phyloP scores from a whole-genome alignment of 2,888 invertebrate species.

The Drosophila hawaiiensis region DNA sequence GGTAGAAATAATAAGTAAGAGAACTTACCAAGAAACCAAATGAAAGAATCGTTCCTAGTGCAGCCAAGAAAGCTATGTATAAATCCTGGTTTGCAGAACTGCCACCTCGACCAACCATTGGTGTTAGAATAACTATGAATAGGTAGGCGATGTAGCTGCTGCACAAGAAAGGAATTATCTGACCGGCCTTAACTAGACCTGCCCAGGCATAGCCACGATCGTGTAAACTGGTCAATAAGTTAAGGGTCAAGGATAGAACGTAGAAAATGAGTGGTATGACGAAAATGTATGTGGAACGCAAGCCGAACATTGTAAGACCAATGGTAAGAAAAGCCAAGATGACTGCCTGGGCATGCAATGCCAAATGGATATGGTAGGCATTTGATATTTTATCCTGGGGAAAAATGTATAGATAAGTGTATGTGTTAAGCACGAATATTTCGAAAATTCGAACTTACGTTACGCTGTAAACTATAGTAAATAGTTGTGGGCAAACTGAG shows the following conservation, averaged over 20 bases:
- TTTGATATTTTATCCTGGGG: slow-evolving; percentile 69
- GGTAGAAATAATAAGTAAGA: background rate
- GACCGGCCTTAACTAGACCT: slow-evolving; percentile 79
- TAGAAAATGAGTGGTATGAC: slow-evolving; percentile 80
- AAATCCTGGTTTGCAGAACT: slow-evolving; percentile 86
- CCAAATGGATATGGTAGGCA: slow-evolving; percentile 73
- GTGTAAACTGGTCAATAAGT: slow-evolving; percentile 77
- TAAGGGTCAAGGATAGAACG: slow-evolving; percentile 66
- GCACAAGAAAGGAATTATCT: slow-evolving; percentile 85
- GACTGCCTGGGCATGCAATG: slow-evolving; percentile 80
- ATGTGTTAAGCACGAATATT: background rate
- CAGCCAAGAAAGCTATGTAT: slow-evolving; percentile 85
- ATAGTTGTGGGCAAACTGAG: slow-evolving; percentile 76
- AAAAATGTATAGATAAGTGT: slow-evolving; percentile 41
- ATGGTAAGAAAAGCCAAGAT: slow-evolving; percentile 69
- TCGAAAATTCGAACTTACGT: slow-evolving; percentile 58
- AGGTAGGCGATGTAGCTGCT: slow-evolving; percentile 85
- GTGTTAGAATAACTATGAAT: slow-evolving; percentile 86
- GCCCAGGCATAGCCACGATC: slow-evolving; percentile 73
- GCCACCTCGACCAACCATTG: slow-evolving; percentile 87
- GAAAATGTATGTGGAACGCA: slow-evolving; percentile 78
- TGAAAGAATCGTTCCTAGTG: slow-evolving; percentile 76
- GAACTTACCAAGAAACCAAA: slow-evolving; percentile 81
- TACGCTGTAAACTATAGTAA: slow-evolving; percentile 69
- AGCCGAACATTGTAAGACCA: slow-evolving; percentile 58